Evolutionary conservation across 2,888 invertebrate species (phyloP), one percentile per base, ranked within the genome.

Genomic region (Carcina quercana): DNA sequence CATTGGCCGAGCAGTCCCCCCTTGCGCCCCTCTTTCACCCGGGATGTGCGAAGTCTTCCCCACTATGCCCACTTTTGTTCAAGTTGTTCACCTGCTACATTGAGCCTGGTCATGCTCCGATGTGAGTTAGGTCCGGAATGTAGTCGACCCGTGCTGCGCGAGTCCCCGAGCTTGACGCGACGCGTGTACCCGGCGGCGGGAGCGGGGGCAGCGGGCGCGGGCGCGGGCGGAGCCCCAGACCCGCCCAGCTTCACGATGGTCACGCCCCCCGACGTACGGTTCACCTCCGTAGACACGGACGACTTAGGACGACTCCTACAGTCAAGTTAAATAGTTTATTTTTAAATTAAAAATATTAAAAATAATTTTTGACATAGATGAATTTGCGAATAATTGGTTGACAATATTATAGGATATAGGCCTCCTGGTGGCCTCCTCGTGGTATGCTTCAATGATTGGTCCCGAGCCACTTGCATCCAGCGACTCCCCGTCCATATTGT

Each of bases 221-320:
- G 47, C 40, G 26, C 48, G 25, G 37, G 43, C 34, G 41, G 50
- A 28, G 35, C 33, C 30, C 36, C 40, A 37, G 37, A 30, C 2
- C 71, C 78, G 5, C 91, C 91, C 8, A 93, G 86, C 62, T 92
- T 91, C 13, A 93, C 93, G 38, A 93, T 92, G 1, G 93, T 94
- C 4, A 93, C 91, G 3, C 92, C 92, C 2, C 90, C 89, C 0
- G 90, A 89, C 1, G 89, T 91, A 39, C 90, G 88, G 59, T 89
- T 90, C 21, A 91, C 89, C 61, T 89, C 89, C 54, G 86, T 61
- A 1, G 65, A 62, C 8, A 59, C 42, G 1, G 64, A 63, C 0
- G 75, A 67, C 38, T 75, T 74, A 1, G 74, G 75, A 10, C 75
- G 68, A 25, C 57, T 66, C 34, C 68, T 71, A 53, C 0, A 42